Evolutionary conservation across 1,140 invertebrate species (phyloP), one percentile per base, ranked within the genome.

Genomic region (Eueides isabella): DNA sequence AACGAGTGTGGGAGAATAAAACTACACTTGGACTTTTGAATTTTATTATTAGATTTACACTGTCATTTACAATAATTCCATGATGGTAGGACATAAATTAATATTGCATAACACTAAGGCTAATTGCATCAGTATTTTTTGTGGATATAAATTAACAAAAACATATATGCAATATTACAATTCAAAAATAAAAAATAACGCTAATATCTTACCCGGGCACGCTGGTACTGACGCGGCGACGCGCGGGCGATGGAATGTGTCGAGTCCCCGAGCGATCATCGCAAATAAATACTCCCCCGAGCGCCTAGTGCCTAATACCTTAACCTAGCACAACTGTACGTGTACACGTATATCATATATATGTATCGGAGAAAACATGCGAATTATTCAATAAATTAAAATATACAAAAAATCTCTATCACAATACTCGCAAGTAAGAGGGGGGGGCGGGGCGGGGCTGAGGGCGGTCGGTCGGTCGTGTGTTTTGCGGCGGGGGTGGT

Each of bases 21-120:
- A 76, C 65, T 35, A 72, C 62, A 71, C 30, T 65, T 86, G 84
- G 86, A 89, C 86, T 92, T 92, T 92, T 90, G 85, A 90, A 91
- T 91, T 92, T 92, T 92, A 91, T 91, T 92, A 92, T 92, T 92
- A 91, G 91, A 92, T 91, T 92, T 92, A 92, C 90, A 92, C 91
- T 91, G 90, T 92, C 91, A 92, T 92, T 92, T 92, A 92, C 90
- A 92, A 92, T 92, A 92, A 92, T 92, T 92, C 85, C 88, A 92
- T 90, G 87, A 87, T 92, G 88, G 90, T 92, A 92, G 89, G 90
- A 91, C 90, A 92, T 92, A 92, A 92, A 91, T 84, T 88, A 92
- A 92, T 92, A 92, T 92, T 91, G 91, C 91, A 92, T 92, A 92
- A 92, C 89, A 88, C 91, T 92, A 92, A 91, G 88, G 91, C 91